Base-by-base conservation (phyloP, 2,113 vertebrate genomes). In the Lepisosteus oculatus region DNA sequence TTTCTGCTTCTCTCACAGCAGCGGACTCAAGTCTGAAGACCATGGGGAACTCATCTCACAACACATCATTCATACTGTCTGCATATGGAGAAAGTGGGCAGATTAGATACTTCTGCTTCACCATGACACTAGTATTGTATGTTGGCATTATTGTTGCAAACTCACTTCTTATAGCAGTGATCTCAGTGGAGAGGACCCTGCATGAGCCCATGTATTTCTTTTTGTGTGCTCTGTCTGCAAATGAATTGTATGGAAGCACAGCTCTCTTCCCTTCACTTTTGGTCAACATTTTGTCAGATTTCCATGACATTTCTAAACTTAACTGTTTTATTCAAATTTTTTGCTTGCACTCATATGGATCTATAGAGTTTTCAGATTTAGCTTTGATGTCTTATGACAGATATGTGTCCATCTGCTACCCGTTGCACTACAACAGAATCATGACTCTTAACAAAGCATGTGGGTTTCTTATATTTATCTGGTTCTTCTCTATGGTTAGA, bases 331-430 rank as follows among this genome's bases (percentile, higher is more conserved):
- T 66, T 0, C 76, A 78, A 4, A 72, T 64, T n/a, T 78, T 74
- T 29, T 74, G 70, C 43, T 47, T 6, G 12, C 65, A 68, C 44
- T 9, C 65, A 42, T 78, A 78, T 51, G 41, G 61, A 11, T 29
- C 61, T 51, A 65, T 44, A 11, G 15, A 70, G 0, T 75, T 69
- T 17, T 51, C 61, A 4, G 15, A 59, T 13, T 29, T 78, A 12
- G 62, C 77, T 3, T 29, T 71, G 12, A 79, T 79, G 77, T 74
- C 77, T n/a, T 79, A 73, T 44, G 77, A 79, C 54, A 51, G 77
- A 1, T 79, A 73, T 29, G 64, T 79, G 1, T 73, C 77, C 43
- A 74, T 79, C 59, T 79, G 77, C 6, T 57, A 71, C 12, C 74
- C 77, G 8, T 59, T 78, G 62, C 77, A 59, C n/a, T 78, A 78